Percentiles rank a stretch among this genome's conserved stretches.
Conservation (phyloP, 2,888 invertebrate genomes). For the Euclidia mi region DNA sequence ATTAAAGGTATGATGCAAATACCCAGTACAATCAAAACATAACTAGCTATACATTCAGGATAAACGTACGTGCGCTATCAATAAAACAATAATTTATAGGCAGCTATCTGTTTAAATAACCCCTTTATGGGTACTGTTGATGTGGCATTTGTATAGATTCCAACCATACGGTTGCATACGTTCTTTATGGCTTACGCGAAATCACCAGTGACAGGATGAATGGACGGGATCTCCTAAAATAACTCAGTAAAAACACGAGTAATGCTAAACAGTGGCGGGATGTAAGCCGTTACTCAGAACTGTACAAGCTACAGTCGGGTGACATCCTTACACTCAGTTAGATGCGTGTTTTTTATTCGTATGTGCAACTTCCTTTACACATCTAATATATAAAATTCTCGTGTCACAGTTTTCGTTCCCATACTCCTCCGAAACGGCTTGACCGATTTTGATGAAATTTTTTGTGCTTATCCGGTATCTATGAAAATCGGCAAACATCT, state of each 20-base stretch:
- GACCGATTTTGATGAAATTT: too few species aligned
- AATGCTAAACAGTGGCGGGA: constrained; percentile 40
- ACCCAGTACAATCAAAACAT: constrained; percentile 31
- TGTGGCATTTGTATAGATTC: not conserved
- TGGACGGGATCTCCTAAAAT: constrained; percentile 52
- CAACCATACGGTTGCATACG: not conserved
- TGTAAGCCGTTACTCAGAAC: constrained; percentile 47
- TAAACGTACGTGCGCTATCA: constrained; percentile 19
- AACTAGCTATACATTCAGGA: constrained; percentile 18
- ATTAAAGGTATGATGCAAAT: constrained; percentile 27
- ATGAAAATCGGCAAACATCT: too few species aligned
- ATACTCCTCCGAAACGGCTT: too few species aligned
- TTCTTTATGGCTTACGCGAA: constrained; percentile 41
- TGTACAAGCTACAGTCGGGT: constrained; percentile 20
- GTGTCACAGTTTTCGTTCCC: too few species aligned
- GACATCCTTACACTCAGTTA: constrained; percentile 34
- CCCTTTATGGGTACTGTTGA: not conserved
- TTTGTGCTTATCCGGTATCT: too few species aligned
- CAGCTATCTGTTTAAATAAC: constrained; percentile 1
- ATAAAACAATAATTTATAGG: constrained; percentile 18
- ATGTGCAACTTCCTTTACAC: not conserved
- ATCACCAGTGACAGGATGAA: constrained; percentile 27
- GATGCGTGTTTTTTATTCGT: constrained; percentile 14
- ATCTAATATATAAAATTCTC: too few species aligned
- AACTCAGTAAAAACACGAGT: constrained; percentile 45